A percentile compares a stretch with the other conserved stretches of the same genome.
Evolutionary conservation across 2,888 invertebrate genomes (phyloP).

Genomic region (Mythimna vitellina): DNA sequence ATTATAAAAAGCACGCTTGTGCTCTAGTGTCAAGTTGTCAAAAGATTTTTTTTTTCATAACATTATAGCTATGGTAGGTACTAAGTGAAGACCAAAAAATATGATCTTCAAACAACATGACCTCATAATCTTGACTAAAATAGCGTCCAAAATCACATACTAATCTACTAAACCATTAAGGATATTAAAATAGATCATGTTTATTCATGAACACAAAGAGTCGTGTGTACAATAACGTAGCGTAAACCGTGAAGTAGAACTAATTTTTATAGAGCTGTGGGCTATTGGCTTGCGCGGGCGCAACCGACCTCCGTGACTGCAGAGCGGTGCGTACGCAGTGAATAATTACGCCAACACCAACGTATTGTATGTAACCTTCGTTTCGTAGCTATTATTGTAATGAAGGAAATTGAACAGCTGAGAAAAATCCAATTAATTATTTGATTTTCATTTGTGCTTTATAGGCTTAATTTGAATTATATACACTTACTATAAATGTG

Average conservation of each 20-base stretch:
- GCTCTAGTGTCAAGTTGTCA: too few species aligned
- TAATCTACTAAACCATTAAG: conserved; percentile 26
- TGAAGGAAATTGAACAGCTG: conserved; percentile 40
- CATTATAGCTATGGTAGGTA: too few species aligned
- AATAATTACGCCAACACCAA: conserved; percentile 70
- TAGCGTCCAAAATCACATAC: conserved; percentile 10
- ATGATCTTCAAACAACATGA: background rate
- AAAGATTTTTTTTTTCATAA: too few species aligned
- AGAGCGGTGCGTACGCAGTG: conserved; percentile 62
- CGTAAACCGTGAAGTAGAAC: conserved; percentile 63
- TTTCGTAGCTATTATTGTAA: conserved; percentile 59
- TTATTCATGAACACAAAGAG: conserved; percentile 53
- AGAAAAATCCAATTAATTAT: background rate
- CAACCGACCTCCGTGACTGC: conserved; percentile 54
- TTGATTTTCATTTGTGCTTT: background rate
- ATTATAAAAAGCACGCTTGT: too few species aligned
- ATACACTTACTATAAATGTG: background rate
- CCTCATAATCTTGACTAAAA: conserved; percentile 19
- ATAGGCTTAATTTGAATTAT: background rate
- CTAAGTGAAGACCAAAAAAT: too few species aligned
- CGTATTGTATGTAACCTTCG: conserved; percentile 62
- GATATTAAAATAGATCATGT: conserved; percentile 52
- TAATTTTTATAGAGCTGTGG: conserved; percentile 58
- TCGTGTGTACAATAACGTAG: conserved; percentile 52
- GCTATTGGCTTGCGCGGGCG: conserved; percentile 52